Conservation (phyloP, 2,113 vertebrate genomes). For the pig (Sus scrofa) region T2T-Sscrofa CM000817.6:132685001-132685500, state of each 20-base stretch:
- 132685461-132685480: not conserved
- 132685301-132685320: no score
- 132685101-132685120: not conserved
- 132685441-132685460: not conserved
- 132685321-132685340: no score
- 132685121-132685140: not conserved
- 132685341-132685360: no score
- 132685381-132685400: no score
- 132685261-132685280: not conserved
- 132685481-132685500: not conserved
- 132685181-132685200: not conserved
- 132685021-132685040: not conserved
- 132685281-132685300: no score
- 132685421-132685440: not conserved
- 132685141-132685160: not conserved
- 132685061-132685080: not conserved
- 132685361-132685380: no score
- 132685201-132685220: not conserved
- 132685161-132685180: not conserved
- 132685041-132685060: not conserved
- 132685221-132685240: not conserved
- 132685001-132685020: not conserved
- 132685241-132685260: constrained; percentile 13
- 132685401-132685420: not conserved
- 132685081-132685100: not conserved